A percentile compares a stretch with the other conserved stretches of the same genome.
Conservation (phyloP, 2,113 vertebrate genomes). For the Coracopsis vasa region DNA sequence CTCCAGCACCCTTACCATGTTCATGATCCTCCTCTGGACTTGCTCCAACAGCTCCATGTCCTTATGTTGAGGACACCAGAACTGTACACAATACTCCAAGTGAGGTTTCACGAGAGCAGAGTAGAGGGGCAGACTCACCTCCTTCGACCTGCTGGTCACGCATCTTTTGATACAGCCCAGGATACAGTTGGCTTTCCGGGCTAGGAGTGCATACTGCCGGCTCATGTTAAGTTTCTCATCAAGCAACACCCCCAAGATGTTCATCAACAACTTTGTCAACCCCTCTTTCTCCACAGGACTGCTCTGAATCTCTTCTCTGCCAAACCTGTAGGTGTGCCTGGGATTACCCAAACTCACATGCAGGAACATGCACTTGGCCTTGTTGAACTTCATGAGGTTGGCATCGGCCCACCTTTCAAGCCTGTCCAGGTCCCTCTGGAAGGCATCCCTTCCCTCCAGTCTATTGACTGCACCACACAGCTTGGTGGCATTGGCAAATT, state of each 20-base stretch:
- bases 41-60: neutral
- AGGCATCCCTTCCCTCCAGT: neutral
- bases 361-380: neutral
- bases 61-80: neutral
- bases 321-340: neutral
- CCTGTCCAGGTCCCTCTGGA: neutral
- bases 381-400: neutral
- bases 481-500: neutral
- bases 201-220: neutral
- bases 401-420: neutral
- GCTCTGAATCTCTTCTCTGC: neutral
- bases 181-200: neutral
- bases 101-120: neutral
- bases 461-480: neutral
- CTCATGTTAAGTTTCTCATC: neutral
- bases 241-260: neutral
- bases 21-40: neutral
- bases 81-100: neutral
- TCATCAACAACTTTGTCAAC: too few species aligned
- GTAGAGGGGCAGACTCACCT: neutral
- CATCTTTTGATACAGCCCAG: neutral
- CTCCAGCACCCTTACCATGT: too few species aligned
- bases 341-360: neutral
- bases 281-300: neutral
- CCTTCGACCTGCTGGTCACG: neutral